phyloP scores from a whole-genome alignment of 2,797 vertebrate species.

The Microctenopoma stevenorrisi region DNA sequence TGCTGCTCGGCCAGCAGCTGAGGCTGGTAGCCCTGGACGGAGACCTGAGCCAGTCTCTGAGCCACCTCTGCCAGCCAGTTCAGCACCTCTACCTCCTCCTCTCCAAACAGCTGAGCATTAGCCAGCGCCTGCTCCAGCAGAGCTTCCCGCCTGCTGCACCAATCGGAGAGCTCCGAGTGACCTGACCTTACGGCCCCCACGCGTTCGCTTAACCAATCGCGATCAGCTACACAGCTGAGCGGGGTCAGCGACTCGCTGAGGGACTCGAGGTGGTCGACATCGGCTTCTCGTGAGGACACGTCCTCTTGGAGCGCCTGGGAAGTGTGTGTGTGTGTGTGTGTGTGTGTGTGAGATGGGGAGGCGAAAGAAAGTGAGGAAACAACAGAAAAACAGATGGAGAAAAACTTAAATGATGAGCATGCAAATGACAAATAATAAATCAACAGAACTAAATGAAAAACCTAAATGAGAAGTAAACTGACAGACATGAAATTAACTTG shows the following conservation, averaged over 20 bases:
- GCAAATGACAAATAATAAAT: slow-evolving; percentile 74
- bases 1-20: slow-evolving; percentile 93
- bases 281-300: slow-evolving; percentile 83
- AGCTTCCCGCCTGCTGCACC: slow-evolving; percentile 87
- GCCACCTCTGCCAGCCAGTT: slow-evolving; percentile 99
- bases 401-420: slow-evolving; percentile 73
- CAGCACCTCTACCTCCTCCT: slow-evolving; percentile 99
- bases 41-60: slow-evolving; percentile 92
- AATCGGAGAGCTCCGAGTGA: slow-evolving; percentile 87
- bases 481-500: slow-evolving; percentile 4
- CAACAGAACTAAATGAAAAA: slow-evolving; percentile 22
- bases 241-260: slow-evolving; percentile 88
- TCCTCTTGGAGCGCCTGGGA: slow-evolving; percentile 93
- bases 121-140: slow-evolving; percentile 94
- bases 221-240: slow-evolving; percentile 89
- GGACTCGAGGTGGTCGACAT: slow-evolving; percentile 85
- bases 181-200: slow-evolving; percentile 86
- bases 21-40: slow-evolving; percentile 91
- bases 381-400: slow-evolving; percentile 73
- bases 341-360: slow-evolving; percentile 25
- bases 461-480: slow-evolving; percentile 17
- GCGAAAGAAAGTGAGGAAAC: slow-evolving; percentile 44
- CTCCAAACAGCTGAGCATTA: slow-evolving; percentile 96
- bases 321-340: slow-evolving; percentile 30
- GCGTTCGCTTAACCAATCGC: slow-evolving; percentile 87